Evolutionary conservation across 2,797 vertebrate genomes (phyloP), one percentile per base, ranked within the genome.

Genomic region (Eleutherodactylus coqui): DNA sequence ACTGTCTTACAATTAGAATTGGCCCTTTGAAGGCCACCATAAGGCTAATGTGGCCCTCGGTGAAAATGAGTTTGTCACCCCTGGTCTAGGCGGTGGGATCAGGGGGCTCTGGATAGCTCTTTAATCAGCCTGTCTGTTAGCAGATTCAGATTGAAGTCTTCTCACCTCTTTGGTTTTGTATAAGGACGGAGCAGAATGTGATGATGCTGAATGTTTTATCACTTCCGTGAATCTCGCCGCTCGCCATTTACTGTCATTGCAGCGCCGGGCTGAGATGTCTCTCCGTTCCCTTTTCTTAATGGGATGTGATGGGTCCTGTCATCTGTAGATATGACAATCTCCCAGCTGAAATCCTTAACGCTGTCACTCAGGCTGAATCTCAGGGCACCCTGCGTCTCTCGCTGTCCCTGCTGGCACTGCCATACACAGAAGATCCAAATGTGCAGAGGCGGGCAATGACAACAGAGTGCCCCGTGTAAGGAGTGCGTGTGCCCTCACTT

Each of bases 161-260:
- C 16, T 29, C 60, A 29, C 60, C 60, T 32, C 27, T 16, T 9
- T 16, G 7, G 11, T 27, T n/a, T 62, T 62, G 60, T 62, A 62
- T 62, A 27, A 62, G 60, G 60, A 62, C 11, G 38, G 9, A 72
- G 69, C 36, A 53, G 49, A 34, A 53, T 51, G n/a, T 24, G 24
- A 32, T 67, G 55, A 80, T 41, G 78, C 21, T 16, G 29, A 38
- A 70, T 70, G 17, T n/a, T 72, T 13, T 43, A n/a, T 75, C 73
- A 75, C 45, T 32, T 7, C 5, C n/a, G 24, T 24, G n/a, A 24
- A 55, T 55, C 53, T 55, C 53, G 6, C 53, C n/a, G 34, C 29
- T 27, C n/a, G 73, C 11, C 73, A 75, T 13, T 62, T 38, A 41
- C 36, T 72, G 69, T 72, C 69, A 43, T 10, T 6, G 38, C 9